A percentile compares a stretch with the other conserved stretches of the same genome.
Conservation (phyloP, 1,140 invertebrate genomes). For the Drosophila funebris region DNA sequence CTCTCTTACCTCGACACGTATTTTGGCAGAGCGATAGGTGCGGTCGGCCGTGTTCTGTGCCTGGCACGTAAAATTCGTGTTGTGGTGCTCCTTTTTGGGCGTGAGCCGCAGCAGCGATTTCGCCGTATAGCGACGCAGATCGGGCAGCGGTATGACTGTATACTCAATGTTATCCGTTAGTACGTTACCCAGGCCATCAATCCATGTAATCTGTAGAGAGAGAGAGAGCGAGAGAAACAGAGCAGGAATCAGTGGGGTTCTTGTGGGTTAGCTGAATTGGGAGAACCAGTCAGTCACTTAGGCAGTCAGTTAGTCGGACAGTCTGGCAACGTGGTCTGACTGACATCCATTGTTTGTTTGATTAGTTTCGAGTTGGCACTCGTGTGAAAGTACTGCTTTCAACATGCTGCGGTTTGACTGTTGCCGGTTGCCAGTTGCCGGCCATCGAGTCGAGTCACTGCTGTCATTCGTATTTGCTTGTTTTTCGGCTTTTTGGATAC, state of each 20-base stretch:
- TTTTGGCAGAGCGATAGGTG: constrained; percentile 87
- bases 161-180: constrained; percentile 87
- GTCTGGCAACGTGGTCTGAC: neutral
- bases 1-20: constrained; percentile 86
- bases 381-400: constrained; percentile 26
- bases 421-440: neutral
- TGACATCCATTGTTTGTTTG: constrained; percentile 39
- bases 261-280: constrained; percentile 14
- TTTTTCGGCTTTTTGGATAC: constrained; percentile 31
- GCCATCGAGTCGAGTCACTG: neutral
- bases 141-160: constrained; percentile 86
- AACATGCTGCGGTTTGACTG: constrained; percentile 32
- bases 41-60: constrained; percentile 89
- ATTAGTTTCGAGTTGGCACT: constrained; percentile 35
- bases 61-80: constrained; percentile 91
- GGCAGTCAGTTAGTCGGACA: neutral
- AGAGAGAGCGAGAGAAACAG: neutral
- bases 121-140: constrained; percentile 88
- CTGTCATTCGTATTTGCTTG: neutral
- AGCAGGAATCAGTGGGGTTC: neutral
- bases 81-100: constrained; percentile 90
- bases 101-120: constrained; percentile 89
- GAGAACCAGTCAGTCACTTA: neutral
- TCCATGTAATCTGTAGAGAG: constrained; percentile 89
- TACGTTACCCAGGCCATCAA: constrained; percentile 89